Base-by-base conservation (phyloP, 2,113 vertebrate genomes). In the Malurus alboscapulatus region DNA sequence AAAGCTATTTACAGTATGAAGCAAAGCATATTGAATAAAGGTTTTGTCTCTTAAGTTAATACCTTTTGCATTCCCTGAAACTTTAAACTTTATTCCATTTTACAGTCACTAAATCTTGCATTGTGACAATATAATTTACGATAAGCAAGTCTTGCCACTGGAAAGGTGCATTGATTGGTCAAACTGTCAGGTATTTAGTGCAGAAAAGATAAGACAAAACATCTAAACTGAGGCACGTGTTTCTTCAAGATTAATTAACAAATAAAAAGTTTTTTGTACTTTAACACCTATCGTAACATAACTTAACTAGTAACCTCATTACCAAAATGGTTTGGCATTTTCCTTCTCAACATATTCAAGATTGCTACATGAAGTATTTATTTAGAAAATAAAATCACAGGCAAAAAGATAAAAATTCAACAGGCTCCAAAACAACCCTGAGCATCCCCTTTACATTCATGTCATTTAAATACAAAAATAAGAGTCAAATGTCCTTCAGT, bases 401-500 rank as follows among this genome's bases (percentile, higher is more conserved):
- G 97, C 97, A 97, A 97, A 95, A 94, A 97, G 96, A 98, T 97
- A 97, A 97, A 97, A 98, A 97, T 98, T 98, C 97, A 98, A 98
- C 97, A 98, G 97, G 97, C 98, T 98, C 97, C 98, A 97, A 97
- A 97, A 98, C 94, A 98, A 98, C 98, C 98, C 98, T 99, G 98
- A 99, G 98, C 98, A 98, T 98, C 97, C 97, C 98, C 97, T 97
- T 98, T 98, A 99, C 98, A 99, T 99, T 99, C 98, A 99, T 97
- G 97, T 98, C 97, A 98, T 97, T 97, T 96, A 97, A 97, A 98
- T 98, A 98, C 96, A 97, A 97, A 98, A 97, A 98, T 98, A 97
- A 96, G 98, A 97, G 97, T 94, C 86, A 92, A 96, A 97, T 96
- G 94, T 97, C 97, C 96, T 97, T 98, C 97, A 88, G 93, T 95